A percentile compares a stretch with the other conserved stretches of the same genome.
Conservation (phyloP, 2,888 invertebrate genomes). For the Lasioglossum zephyrum region DNA sequence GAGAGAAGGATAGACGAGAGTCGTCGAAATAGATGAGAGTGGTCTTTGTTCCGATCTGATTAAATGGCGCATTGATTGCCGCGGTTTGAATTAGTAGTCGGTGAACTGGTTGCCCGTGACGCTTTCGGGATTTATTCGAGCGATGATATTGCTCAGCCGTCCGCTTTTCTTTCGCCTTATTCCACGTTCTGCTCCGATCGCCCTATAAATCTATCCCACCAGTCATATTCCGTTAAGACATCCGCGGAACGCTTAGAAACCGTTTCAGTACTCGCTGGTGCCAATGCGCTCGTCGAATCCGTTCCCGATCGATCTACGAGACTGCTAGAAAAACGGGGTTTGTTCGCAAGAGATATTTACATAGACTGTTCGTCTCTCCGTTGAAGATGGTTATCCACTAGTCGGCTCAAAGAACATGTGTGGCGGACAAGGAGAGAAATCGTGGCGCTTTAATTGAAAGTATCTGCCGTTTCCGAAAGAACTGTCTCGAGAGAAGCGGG, state of each 20-base stretch:
- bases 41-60: constrained; percentile 57
- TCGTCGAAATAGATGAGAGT: constrained; percentile 44
- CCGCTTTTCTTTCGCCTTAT: not conserved
- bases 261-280: not conserved
- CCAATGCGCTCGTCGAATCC: not conserved
- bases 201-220: constrained; percentile 4
- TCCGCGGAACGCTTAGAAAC: not conserved
- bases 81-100: constrained; percentile 46
- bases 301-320: not conserved
- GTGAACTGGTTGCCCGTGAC: constrained; percentile 34
- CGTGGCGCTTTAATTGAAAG: not conserved
- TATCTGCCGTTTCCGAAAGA: not conserved
- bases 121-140: constrained; percentile 25
- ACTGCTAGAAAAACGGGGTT: not conserved
- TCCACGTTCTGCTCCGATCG: not conserved
- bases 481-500: constrained; percentile 17
- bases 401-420: not conserved
- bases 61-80: constrained; percentile 53
- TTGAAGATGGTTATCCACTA: not conserved
- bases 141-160: constrained; percentile 28
- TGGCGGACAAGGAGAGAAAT: not conserved
- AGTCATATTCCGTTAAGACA: constrained; percentile 5
- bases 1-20: constrained; percentile 15
- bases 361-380: too few relatives aligned
- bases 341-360: not conserved